phyloP scores from a whole-genome alignment of 2,113 vertebrate species.

The Anhinga anhinga region DNA sequence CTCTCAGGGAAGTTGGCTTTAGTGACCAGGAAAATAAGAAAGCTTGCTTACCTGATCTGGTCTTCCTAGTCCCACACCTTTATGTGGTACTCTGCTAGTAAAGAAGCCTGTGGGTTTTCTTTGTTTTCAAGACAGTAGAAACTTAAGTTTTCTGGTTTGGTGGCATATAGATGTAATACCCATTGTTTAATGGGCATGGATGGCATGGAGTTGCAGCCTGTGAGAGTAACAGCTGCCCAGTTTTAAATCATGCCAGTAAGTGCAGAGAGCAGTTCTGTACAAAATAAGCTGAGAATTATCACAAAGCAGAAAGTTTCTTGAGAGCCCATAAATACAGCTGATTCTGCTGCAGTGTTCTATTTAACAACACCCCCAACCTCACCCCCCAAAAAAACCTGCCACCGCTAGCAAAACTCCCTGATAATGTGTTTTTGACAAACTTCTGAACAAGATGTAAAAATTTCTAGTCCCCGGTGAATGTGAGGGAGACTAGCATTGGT shows the following conservation, averaged over 20 bases:
- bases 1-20: not conserved
- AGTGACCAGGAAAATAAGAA: not conserved
- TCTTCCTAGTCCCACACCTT: not conserved
- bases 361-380: not conserved
- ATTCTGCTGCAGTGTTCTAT: not conserved
- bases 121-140: not conserved
- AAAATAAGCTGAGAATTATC: not conserved
- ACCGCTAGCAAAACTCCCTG: not conserved
- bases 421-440: not conserved
- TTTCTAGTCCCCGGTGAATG: not conserved
- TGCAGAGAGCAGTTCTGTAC: not conserved
- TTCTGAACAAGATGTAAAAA: not conserved
- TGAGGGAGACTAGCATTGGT: not conserved
- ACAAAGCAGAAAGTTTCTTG: not conserved
- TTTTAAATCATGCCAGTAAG: not conserved
- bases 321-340: not conserved
- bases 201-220: not conserved
- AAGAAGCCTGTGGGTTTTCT: not conserved
- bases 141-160: not conserved
- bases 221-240: not conserved
- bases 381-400: fast-evolving
- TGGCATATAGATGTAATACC: not conserved
- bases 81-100: not conserved
- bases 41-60: not conserved
- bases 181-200: not conserved